Percentiles rank a stretch among this genome's conserved stretches.
Conservation (phyloP, 2,797 vertebrate genomes). For the Gouania willdenowi region DNA sequence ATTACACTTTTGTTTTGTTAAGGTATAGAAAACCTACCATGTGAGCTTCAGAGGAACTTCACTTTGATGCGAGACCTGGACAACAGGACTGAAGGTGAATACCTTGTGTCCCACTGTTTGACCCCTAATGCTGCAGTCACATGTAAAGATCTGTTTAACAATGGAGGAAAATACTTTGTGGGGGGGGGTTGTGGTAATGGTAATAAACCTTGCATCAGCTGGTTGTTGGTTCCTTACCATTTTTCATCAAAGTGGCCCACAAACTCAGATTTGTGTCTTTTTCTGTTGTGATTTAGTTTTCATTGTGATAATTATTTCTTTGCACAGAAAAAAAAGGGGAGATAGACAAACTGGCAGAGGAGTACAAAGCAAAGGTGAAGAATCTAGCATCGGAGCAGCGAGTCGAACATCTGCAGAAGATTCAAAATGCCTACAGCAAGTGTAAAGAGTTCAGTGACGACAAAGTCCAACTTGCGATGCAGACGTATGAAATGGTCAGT, state of each 20-base stretch:
- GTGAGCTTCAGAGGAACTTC: slow-evolving; percentile 93
- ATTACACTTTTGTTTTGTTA: no score
- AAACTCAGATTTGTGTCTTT: no score
- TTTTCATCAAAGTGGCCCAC: no score
- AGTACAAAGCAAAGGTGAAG: slow-evolving; percentile 87
- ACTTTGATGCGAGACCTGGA: slow-evolving; percentile 94
- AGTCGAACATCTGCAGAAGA: slow-evolving; percentile 91
- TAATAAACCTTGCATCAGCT: no score
- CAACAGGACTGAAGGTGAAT: slow-evolving; percentile 86
- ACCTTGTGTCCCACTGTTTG: slow-evolving; percentile 2
- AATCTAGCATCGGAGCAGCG: slow-evolving; percentile 82
- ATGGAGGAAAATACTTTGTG: no score
- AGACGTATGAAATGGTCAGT: slow-evolving; percentile 97
- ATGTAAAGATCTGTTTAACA: no score
- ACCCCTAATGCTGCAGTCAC: no score
- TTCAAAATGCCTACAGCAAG: slow-evolving; percentile 90
- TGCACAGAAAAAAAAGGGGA: slow-evolving; percentile 92
- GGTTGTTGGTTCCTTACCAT: no score
- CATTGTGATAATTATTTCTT: background rate
- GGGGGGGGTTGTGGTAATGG: no score
- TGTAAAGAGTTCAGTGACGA: slow-evolving; percentile 96
- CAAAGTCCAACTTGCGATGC: slow-evolving; percentile 98
- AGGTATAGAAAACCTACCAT: slow-evolving; percentile 95
- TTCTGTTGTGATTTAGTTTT: no score
- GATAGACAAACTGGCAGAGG: slow-evolving; percentile 89